Evolutionary conservation across 2,113 vertebrate genomes (phyloP).

Genomic region (Chinchilla lanigera): DNA sequence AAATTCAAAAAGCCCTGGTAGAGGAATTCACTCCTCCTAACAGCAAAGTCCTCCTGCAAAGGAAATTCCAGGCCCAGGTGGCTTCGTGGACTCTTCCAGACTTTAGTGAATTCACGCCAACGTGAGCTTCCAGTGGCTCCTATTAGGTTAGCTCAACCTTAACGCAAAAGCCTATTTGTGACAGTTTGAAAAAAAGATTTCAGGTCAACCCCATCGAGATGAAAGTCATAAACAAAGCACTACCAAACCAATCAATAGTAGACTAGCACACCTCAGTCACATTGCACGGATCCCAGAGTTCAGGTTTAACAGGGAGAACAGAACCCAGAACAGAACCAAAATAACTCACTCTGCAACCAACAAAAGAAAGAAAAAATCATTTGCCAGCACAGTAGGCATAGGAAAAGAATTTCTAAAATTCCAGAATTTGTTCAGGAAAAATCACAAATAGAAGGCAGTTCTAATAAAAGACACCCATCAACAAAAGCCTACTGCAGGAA

Average conservation of each 20-base stretch:
- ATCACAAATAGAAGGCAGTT: neutral
- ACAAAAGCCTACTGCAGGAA: neutral
- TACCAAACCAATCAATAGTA: neutral
- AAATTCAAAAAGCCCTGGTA: neutral
- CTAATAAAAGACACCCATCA: neutral
- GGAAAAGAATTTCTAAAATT: neutral
- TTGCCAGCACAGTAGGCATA: neutral
- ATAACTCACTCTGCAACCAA: neutral
- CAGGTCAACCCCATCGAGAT: neutral
- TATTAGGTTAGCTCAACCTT: neutral
- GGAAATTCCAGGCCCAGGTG: neutral
- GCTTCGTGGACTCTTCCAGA: neutral
- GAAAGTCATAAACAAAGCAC: neutral
- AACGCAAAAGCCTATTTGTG: neutral
- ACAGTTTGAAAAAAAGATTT: neutral
- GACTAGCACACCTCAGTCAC: neutral
- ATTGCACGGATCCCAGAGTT: neutral
- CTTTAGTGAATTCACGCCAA: neutral
- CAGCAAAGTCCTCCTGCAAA: neutral
- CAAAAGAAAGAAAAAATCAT: neutral
- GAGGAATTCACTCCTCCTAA: too few relatives aligned
- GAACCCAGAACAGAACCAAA: neutral
- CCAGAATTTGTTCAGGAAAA: neutral
- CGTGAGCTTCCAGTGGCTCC: rapidly evolving
- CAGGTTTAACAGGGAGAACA: neutral